phyloP scores from a whole-genome alignment of 2,888 invertebrate species.

The Antheraea assamensis region DNA sequence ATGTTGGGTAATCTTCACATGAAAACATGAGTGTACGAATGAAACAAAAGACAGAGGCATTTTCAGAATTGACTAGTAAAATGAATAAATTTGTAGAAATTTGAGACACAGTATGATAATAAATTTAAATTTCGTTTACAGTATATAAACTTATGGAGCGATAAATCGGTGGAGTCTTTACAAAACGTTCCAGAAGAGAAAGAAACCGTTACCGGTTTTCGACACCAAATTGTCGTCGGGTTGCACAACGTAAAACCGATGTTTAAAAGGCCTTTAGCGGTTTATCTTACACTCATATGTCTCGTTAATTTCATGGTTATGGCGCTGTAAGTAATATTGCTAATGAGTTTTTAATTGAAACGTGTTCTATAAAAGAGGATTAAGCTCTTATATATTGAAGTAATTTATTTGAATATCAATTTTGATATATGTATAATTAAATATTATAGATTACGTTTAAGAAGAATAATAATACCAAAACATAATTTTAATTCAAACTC shows the following conservation, averaged over 20 bases:
- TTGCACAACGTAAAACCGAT: constrained; percentile 66
- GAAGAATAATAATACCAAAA: too few species aligned
- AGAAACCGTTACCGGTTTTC: constrained; percentile 32
- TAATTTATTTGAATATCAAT: too few species aligned
- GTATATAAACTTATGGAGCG: constrained; percentile 61
- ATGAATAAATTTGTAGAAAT: background rate
- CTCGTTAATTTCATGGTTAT: constrained; percentile 58
- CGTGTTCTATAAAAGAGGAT: background rate
- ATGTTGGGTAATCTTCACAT: too few species aligned
- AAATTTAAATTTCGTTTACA: constrained; percentile 33
- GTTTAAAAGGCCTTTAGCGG: constrained; percentile 58
- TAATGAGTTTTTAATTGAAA: background rate
- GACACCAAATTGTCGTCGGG: constrained; percentile 53
- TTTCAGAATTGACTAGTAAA: too few species aligned
- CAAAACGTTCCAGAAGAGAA: constrained; percentile 42
- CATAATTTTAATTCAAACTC: too few species aligned
- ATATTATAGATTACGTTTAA: too few species aligned
- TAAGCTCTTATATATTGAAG: background rate
- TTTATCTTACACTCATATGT: constrained; percentile 53
- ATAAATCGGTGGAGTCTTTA: constrained; percentile 41
- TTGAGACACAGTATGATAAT: background rate
- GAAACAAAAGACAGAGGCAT: too few species aligned
- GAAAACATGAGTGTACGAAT: too few species aligned
- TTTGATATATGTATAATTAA: too few species aligned
- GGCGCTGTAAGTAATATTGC: constrained; percentile 58